These are phyloP conservation scores for Myxocyprinus asiaticus DNA, from an alignment of 2,113 vertebrate species.

Conservation along the genomic window DNA sequence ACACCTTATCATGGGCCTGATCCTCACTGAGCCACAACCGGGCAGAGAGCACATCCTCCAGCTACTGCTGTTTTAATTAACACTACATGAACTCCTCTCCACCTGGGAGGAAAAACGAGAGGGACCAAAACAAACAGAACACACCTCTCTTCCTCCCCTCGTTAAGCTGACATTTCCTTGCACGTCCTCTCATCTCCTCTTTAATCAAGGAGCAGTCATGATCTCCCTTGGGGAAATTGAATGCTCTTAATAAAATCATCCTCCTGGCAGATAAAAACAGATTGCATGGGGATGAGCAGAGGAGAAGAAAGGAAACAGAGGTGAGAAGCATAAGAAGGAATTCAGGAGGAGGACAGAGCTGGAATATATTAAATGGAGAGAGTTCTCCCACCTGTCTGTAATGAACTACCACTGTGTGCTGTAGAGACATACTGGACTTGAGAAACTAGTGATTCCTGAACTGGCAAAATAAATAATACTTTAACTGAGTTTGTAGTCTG, in stretches of 20 bases:
- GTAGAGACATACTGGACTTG: background rate
- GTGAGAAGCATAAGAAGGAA: conserved; percentile 9
- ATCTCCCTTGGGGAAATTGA: conserved; percentile 39
- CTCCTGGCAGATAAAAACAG: conserved; percentile 54
- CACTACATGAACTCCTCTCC: conserved; percentile 34
- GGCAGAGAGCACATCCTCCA: conserved; percentile 21
- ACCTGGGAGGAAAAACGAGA: conserved; percentile 1
- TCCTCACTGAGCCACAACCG: too few relatives aligned
- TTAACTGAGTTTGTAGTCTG: too few relatives aligned
- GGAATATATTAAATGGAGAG: conserved; percentile 47
- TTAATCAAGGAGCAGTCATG: conserved; percentile 54
- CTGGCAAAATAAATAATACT: too few relatives aligned
- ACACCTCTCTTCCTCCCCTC: background rate
- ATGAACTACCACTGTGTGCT: conserved; percentile 23
- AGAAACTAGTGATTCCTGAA: background rate
- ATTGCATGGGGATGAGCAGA: conserved; percentile 30
- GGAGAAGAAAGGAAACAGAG: conserved; percentile 3
- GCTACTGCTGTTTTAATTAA: conserved; percentile 43
- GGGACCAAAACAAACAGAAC: conserved; percentile 8
- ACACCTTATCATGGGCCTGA: conserved; percentile 13
- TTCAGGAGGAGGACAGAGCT: too few relatives aligned
- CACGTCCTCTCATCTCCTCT: conserved; percentile 39
- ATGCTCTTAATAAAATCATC: conserved; percentile 58
- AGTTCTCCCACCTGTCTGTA: conserved; percentile 41
- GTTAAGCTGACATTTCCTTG: conserved; percentile 35